Evolutionary conservation across 2,888 invertebrate species (phyloP), one percentile per base, ranked within the genome.

Genomic region (Dendrolimus houi): DNA sequence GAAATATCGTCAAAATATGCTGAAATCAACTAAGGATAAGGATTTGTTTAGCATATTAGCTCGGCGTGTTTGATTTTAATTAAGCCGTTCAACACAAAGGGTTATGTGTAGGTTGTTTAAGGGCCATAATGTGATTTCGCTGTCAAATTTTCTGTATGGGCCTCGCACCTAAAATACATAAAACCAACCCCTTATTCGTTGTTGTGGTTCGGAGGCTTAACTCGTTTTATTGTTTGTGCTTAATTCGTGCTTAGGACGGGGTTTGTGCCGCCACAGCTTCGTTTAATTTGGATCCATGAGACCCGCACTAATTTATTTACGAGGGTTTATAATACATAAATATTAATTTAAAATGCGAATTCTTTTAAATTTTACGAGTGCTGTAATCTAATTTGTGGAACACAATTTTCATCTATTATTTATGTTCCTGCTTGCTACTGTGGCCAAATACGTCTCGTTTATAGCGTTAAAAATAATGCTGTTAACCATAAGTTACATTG

Each of bases 151-250:
- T 55, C 54, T 47, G 47, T 47, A 47, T 10, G 47, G 12, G 47
- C 9, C 0, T 47, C 47, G 47, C 12, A 47, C 12, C 47, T 47
- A 9, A 12, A 47, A 47, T 47, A 47, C 12, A 47, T 47, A 47
- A 47, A 47, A 12, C 47, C 47, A 12, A 2, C 47, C 29, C 29
- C 47, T 47, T 10, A 47, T 47, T 47, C 12, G 47, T 47, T 47
- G 12, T 47, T 47, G 12, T 47, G 64, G 64, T 64, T 65, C 58
- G 58, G 61, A 60, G 63, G 70, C 70, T 71, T 68, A 68, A 70
- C 71, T 70, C 67, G 65, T 74, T 78, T 75, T 72, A 77, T 74
- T 77, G 74, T 75, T 74, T 69, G 70, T 68, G 68, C 69, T 75
- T 74, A 75, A 77, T 73, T 74, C 66, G 66, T 64, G 68, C 66